These are phyloP conservation scores for Heliconius nattereri DNA, from an alignment of 1,140 invertebrate species.

Conservation along the genomic window DNA sequence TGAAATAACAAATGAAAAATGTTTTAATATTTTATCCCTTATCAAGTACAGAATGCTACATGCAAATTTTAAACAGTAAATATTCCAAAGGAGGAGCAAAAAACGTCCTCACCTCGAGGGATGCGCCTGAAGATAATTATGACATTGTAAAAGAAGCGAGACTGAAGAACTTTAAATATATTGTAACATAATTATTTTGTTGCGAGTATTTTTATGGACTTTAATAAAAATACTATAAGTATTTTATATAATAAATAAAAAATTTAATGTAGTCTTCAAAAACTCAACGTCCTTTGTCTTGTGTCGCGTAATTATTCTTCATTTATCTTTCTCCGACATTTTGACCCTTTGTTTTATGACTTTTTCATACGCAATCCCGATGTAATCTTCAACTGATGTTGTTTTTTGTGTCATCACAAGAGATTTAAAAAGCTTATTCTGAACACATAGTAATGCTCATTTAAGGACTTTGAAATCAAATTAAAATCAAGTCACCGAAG, in stretches of 20 bases:
- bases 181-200: slow-evolving; percentile 11
- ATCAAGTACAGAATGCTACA: not conserved
- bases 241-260: not conserved
- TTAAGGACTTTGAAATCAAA: slow-evolving; percentile 59
- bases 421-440: slow-evolving; percentile 32
- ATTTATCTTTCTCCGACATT: slow-evolving; percentile 16
- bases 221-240: not conserved
- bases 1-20: not conserved
- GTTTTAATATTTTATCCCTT: not conserved
- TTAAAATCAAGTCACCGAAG: slow-evolving; percentile 60
- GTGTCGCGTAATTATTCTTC: slow-evolving; percentile 10
- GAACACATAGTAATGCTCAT: slow-evolving; percentile 39
- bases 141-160: slow-evolving; percentile 13
- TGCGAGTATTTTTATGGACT: not conserved
- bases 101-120: slow-evolving; percentile 10
- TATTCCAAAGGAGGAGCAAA: not conserved
- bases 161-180: slow-evolving; percentile 12
- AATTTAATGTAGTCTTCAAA: not conserved
- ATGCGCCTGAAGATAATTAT: slow-evolving; percentile 13
- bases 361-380: slow-evolving; percentile 19
- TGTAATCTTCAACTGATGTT: slow-evolving; percentile 15
- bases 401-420: not conserved
- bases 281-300: not conserved
- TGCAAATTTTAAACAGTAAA: slow-evolving; percentile 1
- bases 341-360: slow-evolving; percentile 9